Conservation (phyloP, 2,888 invertebrate species). For the Nasonovia ribisnigri region DNA sequence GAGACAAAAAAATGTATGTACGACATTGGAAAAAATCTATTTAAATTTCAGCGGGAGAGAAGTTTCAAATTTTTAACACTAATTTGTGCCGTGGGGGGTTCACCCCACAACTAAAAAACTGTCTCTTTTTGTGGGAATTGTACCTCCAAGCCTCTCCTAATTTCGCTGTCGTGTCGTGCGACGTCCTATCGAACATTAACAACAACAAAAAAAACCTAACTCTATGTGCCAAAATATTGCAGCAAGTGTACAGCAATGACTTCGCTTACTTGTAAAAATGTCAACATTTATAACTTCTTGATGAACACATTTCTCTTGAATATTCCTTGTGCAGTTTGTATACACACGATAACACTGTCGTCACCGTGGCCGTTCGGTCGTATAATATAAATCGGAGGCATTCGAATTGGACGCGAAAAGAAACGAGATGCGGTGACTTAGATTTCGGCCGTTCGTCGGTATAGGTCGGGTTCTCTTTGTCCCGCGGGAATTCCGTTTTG, state of each 20-base stretch:
- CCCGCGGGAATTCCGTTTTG: constrained; percentile 21
- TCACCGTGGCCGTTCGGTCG: neutral
- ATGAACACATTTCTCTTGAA: neutral
- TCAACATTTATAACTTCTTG: neutral
- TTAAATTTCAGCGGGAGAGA: too few relatives aligned
- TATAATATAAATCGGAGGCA: constrained; percentile 15
- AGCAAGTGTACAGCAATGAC: too few relatives aligned
- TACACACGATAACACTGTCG: neutral
- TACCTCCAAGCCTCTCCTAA: too few relatives aligned
- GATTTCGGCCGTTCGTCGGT: constrained; percentile 1
- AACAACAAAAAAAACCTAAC: neutral
- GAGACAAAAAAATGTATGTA: neutral
- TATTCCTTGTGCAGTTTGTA: neutral
- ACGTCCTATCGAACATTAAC: neutral
- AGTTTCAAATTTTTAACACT: too few relatives aligned
- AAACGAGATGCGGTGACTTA: constrained; percentile 7
- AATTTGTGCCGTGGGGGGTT: too few relatives aligned
- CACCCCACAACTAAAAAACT: too few relatives aligned
- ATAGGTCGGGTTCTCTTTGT: neutral
- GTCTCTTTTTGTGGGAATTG: too few relatives aligned
- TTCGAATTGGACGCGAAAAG: neutral
- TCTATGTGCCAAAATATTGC: neutral
- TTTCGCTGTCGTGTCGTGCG: neutral
- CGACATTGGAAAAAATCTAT: too few relatives aligned
- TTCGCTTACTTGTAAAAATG: neutral